These are phyloP conservation scores for Colinus virginianus DNA, from an alignment of 2,113 vertebrate species.

Conservation along the genomic window DNA sequence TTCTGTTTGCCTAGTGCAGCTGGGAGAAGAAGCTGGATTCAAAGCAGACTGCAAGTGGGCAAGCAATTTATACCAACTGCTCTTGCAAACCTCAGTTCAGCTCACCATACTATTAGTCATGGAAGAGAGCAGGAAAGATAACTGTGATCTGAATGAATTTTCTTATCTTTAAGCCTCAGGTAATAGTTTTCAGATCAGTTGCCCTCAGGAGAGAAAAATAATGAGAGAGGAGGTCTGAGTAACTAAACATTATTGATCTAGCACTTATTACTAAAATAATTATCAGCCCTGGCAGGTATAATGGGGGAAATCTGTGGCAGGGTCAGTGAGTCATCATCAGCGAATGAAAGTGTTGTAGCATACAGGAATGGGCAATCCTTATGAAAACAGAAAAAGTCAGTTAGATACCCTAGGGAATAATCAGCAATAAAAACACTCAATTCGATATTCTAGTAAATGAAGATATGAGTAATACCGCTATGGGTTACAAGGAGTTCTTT, in stretches of 20 bases:
- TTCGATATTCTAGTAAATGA: background rate
- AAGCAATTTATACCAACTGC: background rate
- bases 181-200: constrained; percentile 8
- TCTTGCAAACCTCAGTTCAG: background rate
- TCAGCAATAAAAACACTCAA: background rate
- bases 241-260: constrained; percentile 36
- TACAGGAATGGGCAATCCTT: background rate
- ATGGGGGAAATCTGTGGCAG: constrained; percentile 20
- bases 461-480: background rate
- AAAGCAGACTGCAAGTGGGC: background rate
- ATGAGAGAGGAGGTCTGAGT: constrained; percentile 6
- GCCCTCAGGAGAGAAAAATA: constrained; percentile 55
- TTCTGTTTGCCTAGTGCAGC: background rate
- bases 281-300: constrained; percentile 38
- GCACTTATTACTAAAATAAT: constrained; percentile 57
- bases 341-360: background rate
- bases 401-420: background rate
- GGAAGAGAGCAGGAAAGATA: background rate
- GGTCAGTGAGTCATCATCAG: background rate
- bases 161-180: constrained; percentile 7
- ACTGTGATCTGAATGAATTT: constrained; percentile 29
- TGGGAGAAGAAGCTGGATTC: background rate
- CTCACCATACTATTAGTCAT: constrained; percentile 4
- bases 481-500: background rate
- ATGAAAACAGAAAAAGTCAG: constrained; percentile 33